phyloP scores from a whole-genome alignment of 2,113 vertebrate genomes.

The Zootoca vivipara region DNA sequence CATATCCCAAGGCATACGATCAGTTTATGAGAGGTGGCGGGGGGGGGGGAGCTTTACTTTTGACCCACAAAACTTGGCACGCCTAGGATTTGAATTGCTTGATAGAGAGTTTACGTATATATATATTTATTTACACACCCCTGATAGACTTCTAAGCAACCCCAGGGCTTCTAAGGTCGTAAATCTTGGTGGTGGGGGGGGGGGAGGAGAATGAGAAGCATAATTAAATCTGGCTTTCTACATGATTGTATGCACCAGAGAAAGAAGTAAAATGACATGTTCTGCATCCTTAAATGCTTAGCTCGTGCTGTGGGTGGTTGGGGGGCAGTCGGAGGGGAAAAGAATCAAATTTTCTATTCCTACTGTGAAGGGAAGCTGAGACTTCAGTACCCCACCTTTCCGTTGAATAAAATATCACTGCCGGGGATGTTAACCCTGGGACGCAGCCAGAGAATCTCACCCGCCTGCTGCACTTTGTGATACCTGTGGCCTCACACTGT shows the following conservation, averaged over 20 bases:
- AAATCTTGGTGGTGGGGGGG: background rate
- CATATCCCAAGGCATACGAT: background rate
- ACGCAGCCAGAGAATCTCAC: background rate
- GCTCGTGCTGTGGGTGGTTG: background rate
- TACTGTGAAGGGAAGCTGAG: background rate
- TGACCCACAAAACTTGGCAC: background rate
- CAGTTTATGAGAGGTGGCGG: background rate
- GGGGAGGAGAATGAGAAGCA: background rate
- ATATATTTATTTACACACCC: background rate
- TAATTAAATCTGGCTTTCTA: background rate
- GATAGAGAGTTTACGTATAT: background rate
- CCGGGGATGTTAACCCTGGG: background rate
- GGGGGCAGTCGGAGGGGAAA: background rate
- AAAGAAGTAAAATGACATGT: background rate
- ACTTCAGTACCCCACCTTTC: background rate
- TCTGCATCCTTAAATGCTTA: constrained; percentile 10
- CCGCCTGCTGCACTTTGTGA: background rate
- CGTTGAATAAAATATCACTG: constrained; percentile 24
- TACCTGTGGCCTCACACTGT: background rate
- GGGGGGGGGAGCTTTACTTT: background rate
- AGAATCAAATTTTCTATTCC: background rate
- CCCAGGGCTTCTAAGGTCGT: background rate
- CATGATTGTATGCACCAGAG: background rate
- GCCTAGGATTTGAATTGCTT: background rate
- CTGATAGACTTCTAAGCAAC: background rate